Base-by-base conservation (phyloP, 2,113 vertebrate species). In the Aptenodytes patagonicus region DNA sequence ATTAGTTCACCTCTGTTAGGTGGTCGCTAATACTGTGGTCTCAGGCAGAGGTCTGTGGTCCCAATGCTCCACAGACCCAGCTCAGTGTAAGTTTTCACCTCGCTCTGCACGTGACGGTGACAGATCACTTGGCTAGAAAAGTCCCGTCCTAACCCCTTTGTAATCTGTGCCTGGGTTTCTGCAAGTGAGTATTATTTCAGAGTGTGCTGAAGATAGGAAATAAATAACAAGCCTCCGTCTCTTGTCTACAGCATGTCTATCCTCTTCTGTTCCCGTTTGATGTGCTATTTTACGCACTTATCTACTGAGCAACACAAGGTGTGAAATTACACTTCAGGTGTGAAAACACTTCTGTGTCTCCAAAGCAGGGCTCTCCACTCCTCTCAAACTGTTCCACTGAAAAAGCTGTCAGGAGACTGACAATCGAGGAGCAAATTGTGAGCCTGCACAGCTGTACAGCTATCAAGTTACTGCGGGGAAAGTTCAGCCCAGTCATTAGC, bases 281-380 rank as follows among this genome's bases (percentile, higher is more conserved):
- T 97, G 98, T 98, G 98, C 96, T 97, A 98, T 97, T 98, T 98
- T 98, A 98, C 61, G 93, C 98, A 97, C 96, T 98, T 98, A 96
- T 98, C 97, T 97, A 89, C 97, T 95, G 97, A 98, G 97, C 97
- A 97, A 98, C 93, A 97, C 97, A 97, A 98, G 98, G 98, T 97
- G 98, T 97, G 97, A 98, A 98, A 98, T 98, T 97, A 91, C 97
- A 97, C 98, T 98, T 98, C 97, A 97, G 98, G 97, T 98, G 98
- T 97, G 98, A 98, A 98, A 98, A 98, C 97, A 97, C 96, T 97
- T 97, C 87, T 95, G 84, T 64, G 88, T 97, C 97, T 98, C 96
- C 96, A 97, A 98, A 97, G 95, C 95, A 96, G 94, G 79, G 96
- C 97, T 98, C 92, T 94, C 95, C 25, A 9, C 95, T 98, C 97